Evolutionary conservation across 2,888 invertebrate species (phyloP).

Genomic region (Laspeyria flexula): DNA sequence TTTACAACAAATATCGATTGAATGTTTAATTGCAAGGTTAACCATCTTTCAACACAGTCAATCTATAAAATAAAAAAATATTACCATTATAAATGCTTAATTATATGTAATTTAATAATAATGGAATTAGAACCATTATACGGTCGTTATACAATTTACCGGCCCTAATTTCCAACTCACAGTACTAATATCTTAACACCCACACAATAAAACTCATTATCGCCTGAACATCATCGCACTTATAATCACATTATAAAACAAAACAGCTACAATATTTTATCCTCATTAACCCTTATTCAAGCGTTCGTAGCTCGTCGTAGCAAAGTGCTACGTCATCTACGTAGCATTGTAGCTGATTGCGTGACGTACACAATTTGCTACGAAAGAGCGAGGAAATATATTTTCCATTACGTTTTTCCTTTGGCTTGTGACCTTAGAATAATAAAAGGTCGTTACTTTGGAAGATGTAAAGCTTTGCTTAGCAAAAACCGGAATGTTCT

Average conservation of each 20-base stretch:
- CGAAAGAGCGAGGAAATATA: conserved; percentile 6
- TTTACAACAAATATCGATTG: no score
- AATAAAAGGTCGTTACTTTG: neutral
- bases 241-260: neutral
- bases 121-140: no score
- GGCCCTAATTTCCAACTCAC: no score
- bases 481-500: no score
- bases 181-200: neutral
- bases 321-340: conserved; percentile 30
- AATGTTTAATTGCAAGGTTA: no score
- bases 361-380: conserved; percentile 32
- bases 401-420: conserved; percentile 9
- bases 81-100: no score
- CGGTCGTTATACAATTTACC: no score
- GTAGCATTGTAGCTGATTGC: conserved; percentile 44
- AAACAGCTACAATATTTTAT: neutral
- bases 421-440: conserved; percentile 25
- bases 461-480: neutral
- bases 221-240: neutral
- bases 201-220: neutral
- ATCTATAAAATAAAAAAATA: no score
- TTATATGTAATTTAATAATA: no score
- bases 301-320: conserved; percentile 32
- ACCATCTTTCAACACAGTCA: no score
- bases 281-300: conserved; percentile 22